phyloP scores from a whole-genome alignment of 2,113 vertebrate species.

The Apistogramma diplotaenia region DNA sequence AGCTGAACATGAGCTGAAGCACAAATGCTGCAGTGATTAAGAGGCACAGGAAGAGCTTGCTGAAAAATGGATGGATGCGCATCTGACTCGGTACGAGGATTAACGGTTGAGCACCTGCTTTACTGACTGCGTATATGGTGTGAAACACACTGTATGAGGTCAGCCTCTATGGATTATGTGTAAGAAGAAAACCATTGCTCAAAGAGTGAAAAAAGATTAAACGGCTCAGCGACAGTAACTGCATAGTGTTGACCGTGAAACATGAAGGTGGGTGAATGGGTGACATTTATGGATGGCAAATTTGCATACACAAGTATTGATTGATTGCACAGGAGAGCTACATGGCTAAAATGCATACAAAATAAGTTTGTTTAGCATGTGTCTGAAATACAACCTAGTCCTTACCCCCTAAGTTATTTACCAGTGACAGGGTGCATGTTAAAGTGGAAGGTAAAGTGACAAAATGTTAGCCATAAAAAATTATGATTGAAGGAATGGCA shows the following conservation, averaged over 20 bases:
- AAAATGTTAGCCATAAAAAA: background rate
- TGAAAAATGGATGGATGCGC: background rate
- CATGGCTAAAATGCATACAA: background rate
- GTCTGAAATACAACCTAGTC: no score
- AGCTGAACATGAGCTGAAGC: background rate
- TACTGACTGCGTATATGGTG: background rate
- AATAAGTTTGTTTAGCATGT: no score
- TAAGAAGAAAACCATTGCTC: background rate
- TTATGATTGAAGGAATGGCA: background rate
- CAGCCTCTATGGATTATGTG: background rate
- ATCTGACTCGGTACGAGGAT: background rate
- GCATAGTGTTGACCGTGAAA: background rate
- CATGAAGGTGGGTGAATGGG: background rate
- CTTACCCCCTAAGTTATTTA: background rate
- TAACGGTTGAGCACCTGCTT: background rate
- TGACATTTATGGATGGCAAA: background rate
- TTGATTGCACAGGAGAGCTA: background rate
- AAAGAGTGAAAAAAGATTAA: background rate
- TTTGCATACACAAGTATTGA: background rate
- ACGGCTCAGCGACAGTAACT: background rate
- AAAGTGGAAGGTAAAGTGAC: background rate
- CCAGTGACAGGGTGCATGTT: background rate
- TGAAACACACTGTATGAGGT: background rate
- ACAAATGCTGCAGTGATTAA: background rate
- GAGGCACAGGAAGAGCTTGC: background rate